These are phyloP conservation scores for Catharus fuscescens DNA, from an alignment of 2,113 vertebrate species.

Conservation along the genomic window DNA sequence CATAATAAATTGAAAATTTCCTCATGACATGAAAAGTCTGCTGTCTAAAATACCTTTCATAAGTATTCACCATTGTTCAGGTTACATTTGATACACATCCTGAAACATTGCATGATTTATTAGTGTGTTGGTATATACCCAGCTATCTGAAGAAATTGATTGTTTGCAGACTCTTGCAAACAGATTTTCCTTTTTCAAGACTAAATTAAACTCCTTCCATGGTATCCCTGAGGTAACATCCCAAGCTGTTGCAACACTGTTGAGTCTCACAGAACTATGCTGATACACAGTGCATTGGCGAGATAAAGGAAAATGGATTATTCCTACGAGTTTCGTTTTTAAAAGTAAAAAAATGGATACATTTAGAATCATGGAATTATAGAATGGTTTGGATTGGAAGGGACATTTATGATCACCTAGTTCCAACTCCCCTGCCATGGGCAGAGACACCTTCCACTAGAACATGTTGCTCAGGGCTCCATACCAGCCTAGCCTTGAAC, in stretches of 20 bases:
- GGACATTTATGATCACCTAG: background rate
- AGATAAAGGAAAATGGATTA: background rate
- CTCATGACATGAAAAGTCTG: background rate
- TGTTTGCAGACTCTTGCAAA: background rate
- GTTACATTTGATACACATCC: background rate
- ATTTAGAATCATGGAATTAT: background rate
- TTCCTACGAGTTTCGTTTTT: background rate
- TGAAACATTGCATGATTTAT: background rate
- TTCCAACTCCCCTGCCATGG: background rate
- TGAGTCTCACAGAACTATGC: background rate
- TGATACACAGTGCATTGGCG: rapidly evolving
- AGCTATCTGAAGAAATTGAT: background rate
- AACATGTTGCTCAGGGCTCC: background rate
- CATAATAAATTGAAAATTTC: background rate
- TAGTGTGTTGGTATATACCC: background rate
- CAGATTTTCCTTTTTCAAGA: background rate
- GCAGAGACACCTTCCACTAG: background rate
- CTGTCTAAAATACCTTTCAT: background rate
- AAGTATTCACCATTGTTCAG: background rate
- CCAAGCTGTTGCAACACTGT: background rate
- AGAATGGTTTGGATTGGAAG: background rate
- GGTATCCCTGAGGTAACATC: background rate
- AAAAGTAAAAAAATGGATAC: background rate
- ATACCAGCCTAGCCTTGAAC: background rate
- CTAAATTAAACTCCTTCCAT: background rate